phyloP scores from a whole-genome alignment of 2,113 vertebrate genomes.

The Heliornis fulica region DNA sequence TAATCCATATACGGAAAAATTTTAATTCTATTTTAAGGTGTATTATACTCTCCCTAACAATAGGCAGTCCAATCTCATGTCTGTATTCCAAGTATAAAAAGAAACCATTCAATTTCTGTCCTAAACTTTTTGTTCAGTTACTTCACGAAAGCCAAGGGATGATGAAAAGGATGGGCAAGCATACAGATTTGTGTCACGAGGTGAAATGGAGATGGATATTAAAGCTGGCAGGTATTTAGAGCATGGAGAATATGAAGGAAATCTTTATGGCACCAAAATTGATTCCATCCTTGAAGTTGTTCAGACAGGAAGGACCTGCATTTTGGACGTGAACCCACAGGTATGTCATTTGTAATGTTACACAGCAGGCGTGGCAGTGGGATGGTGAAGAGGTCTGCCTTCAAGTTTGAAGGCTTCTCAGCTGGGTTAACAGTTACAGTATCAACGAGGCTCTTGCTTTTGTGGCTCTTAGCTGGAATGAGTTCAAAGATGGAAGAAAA shows the following conservation, averaged over 20 bases:
- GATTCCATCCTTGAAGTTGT: slow-evolving; percentile 97
- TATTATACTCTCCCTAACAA: neutral
- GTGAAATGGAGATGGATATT: slow-evolving; percentile 92
- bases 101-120: neutral
- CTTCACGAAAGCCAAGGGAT: slow-evolving; percentile 89
- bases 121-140: slow-evolving; percentile 77
- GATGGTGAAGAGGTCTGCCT: neutral
- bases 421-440: neutral
- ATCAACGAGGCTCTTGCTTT: neutral
- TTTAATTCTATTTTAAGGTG: neutral
- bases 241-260: slow-evolving; percentile 95
- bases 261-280: slow-evolving; percentile 98
- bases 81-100: neutral
- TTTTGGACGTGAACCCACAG: slow-evolving; percentile 97
- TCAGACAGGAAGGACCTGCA: slow-evolving; percentile 88
- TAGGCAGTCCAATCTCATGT: neutral
- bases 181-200: slow-evolving; percentile 90
- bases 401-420: neutral
- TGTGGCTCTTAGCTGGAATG: neutral
- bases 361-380: neutral
- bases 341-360: slow-evolving; percentile 57
- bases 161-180: slow-evolving; percentile 94
- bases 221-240: slow-evolving; percentile 93
- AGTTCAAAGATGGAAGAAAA: neutral
- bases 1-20: neutral